phyloP scores from a whole-genome alignment of 2,113 vertebrate genomes.

The Phrynosoma platyrhinos region DNA sequence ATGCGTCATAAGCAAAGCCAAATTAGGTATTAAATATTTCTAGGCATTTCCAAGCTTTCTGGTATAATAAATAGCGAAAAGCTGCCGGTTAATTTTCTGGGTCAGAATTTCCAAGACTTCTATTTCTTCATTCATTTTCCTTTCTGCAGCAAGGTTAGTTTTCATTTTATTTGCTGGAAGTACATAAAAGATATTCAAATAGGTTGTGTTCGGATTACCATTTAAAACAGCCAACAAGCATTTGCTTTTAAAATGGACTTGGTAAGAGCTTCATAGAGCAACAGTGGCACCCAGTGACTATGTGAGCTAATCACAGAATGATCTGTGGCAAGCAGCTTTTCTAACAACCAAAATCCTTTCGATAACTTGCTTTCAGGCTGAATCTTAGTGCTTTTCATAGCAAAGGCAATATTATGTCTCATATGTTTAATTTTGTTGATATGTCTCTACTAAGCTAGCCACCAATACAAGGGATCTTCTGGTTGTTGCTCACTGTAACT shows the following conservation, averaged over 20 bases:
- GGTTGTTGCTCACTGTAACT: rapidly evolving
- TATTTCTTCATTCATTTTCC: slow-evolving; percentile 2
- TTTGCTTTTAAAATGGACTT: slow-evolving; percentile 12
- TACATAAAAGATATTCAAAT: slow-evolving; percentile 54
- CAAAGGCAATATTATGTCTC: not conserved
- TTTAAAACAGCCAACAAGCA: slow-evolving; percentile 27
- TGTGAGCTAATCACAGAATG: slow-evolving; percentile 48
- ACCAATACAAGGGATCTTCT: rapidly evolving
- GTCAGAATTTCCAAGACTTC: slow-evolving; percentile 59
- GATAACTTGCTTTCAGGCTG: not conserved
- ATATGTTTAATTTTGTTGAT: not conserved
- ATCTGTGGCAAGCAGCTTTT: rapidly evolving
- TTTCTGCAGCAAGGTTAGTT: slow-evolving; percentile 44
- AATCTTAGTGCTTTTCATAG: not conserved
- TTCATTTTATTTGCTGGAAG: slow-evolving; percentile 57
- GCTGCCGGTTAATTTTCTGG: slow-evolving; percentile 68
- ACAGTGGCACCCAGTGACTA: slow-evolving; percentile 71
- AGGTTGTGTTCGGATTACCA: slow-evolving; percentile 55
- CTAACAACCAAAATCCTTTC: not conserved
- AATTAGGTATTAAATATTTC: slow-evolving; percentile 70
- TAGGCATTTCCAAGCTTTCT: slow-evolving; percentile 54
- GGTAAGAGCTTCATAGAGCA: slow-evolving; percentile 57
- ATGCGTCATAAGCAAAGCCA: slow-evolving; percentile 58
- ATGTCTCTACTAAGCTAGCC: rapidly evolving
- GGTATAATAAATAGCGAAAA: slow-evolving; percentile 54